A percentile compares a stretch with the other conserved stretches of the same genome.
Conservation (phyloP, 1,140 invertebrate species). For the Zaprionus africanus region DNA sequence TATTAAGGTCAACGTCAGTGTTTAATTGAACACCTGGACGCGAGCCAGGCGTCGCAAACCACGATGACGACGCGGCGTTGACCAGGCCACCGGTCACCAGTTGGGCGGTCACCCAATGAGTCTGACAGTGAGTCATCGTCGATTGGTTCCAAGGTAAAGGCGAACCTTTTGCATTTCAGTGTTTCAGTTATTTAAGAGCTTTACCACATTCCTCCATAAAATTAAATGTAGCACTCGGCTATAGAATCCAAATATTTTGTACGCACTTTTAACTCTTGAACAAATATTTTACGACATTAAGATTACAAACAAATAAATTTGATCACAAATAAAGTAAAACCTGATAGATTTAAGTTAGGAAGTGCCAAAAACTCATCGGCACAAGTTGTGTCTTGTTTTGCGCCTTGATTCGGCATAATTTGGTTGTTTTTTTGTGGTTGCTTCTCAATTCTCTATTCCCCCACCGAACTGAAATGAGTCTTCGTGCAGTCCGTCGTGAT, state of each 20-base stretch:
- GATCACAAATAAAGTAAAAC: neutral
- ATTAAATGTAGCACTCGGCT: conserved; percentile 15
- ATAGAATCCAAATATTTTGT: conserved; percentile 14
- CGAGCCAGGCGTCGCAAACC: conserved; percentile 12
- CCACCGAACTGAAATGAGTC: conserved; percentile 43
- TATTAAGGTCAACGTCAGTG: conserved; percentile 80
- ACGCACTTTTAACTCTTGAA: neutral
- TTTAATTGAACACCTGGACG: conserved; percentile 82
- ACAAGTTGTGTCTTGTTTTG: conserved; percentile 56
- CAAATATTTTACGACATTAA: too few species aligned
- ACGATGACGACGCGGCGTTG: conserved; percentile 35
- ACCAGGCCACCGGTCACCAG: conserved; percentile 33
- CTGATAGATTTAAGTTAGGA: neutral
- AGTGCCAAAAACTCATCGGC: conserved; percentile 14
- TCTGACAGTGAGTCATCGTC: conserved; percentile 59
- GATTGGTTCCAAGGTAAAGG: conserved; percentile 46
- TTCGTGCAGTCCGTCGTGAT: conserved; percentile 64
- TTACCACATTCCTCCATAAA: conserved; percentile 40
- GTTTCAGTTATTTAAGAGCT: conserved; percentile 23
- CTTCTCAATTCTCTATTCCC: conserved; percentile 28
- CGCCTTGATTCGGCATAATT: conserved; percentile 41
- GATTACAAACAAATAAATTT: neutral
- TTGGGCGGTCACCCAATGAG: conserved; percentile 51
- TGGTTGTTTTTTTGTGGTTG: conserved; percentile 61
- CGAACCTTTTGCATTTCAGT: conserved; percentile 42